phyloP scores from a whole-genome alignment of 2,113 vertebrate genomes.

The Hypomesus transpacificus region DNA sequence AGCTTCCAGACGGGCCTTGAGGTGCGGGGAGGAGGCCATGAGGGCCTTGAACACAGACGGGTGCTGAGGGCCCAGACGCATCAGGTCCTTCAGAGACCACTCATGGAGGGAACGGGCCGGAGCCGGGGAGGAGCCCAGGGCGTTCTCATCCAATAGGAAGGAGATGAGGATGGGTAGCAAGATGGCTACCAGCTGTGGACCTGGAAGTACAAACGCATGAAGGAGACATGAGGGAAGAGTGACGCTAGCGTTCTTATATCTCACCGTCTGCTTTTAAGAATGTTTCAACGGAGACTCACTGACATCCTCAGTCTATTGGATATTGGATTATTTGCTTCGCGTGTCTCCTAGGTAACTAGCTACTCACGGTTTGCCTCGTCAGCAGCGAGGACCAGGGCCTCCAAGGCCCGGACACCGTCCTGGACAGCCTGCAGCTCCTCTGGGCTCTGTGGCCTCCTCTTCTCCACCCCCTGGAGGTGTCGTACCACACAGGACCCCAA shows the following conservation, averaged over 20 bases:
- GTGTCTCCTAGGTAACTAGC: not conserved
- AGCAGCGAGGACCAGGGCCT: constrained; percentile 75
- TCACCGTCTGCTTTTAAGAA: too few species aligned
- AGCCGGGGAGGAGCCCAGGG: constrained; percentile 76
- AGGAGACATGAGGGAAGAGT: not conserved
- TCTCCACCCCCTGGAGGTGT: constrained; percentile 80
- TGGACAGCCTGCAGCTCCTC: constrained; percentile 82
- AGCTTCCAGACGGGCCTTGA: constrained; percentile 87
- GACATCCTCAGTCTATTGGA: too few species aligned
- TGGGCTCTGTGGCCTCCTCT: constrained; percentile 75
- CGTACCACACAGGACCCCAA: constrained; percentile 76
- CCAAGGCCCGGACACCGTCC: constrained; percentile 80
- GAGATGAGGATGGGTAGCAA: constrained; percentile 88
- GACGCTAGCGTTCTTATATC: not conserved
- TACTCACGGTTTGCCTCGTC: constrained; percentile 79
- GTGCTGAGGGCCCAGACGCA: constrained; percentile 85
- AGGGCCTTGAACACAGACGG: constrained; percentile 81
- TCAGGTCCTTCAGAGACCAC: constrained; percentile 84
- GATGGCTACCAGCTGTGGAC: constrained; percentile 76
- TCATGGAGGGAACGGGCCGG: constrained; percentile 80
- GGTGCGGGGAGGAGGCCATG: constrained; percentile 79
- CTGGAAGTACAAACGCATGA: constrained; percentile 59
- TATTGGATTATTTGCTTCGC: too few species aligned
- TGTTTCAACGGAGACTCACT: too few species aligned
- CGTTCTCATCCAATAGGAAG: constrained; percentile 90